phyloP scores from a whole-genome alignment of 2,888 invertebrate species.

The Carabus problematicus region DNA sequence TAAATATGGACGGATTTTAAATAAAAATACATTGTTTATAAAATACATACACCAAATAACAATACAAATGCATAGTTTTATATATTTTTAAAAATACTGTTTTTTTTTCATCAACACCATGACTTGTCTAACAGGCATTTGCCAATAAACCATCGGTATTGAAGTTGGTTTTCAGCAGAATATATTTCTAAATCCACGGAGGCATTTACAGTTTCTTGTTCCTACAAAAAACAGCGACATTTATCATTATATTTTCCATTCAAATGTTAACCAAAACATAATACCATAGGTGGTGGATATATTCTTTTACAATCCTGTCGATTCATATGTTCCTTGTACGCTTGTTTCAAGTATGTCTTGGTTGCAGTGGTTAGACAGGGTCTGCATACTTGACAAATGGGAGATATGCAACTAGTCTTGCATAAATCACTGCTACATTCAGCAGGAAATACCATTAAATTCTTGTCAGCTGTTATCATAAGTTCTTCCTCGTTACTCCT shows the following conservation, averaged over 20 bases:
- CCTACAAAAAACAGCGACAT: slow-evolving; percentile 44
- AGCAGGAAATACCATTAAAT: slow-evolving; percentile 77
- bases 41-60: too few species aligned
- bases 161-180: slow-evolving; percentile 73
- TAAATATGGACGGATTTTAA: too few species aligned
- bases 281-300: slow-evolving; percentile 75
- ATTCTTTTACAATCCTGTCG: slow-evolving; percentile 81
- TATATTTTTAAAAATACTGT: slow-evolving; percentile 1
- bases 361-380: slow-evolving; percentile 74
- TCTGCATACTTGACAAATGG: slow-evolving; percentile 79
- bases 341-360: slow-evolving; percentile 66
- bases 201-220: slow-evolving; percentile 55
- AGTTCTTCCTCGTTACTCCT: slow-evolving; percentile 62
- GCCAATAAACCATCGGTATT: slow-evolving; percentile 86
- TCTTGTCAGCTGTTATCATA: slow-evolving; percentile 80
- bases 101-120: slow-evolving; percentile 72
- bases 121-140: slow-evolving; percentile 81
- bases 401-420: slow-evolving; percentile 68
- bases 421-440: slow-evolving; percentile 67
- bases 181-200: slow-evolving; percentile 63
- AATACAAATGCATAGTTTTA: too few species aligned
- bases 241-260: slow-evolving; percentile 49
- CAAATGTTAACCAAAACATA: slow-evolving; percentile 24
- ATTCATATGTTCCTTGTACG: slow-evolving; percentile 83
- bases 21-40: too few species aligned